phyloP scores from a whole-genome alignment of 92 coral and sea anemone species.

The Nematostella vectensis region DNA sequence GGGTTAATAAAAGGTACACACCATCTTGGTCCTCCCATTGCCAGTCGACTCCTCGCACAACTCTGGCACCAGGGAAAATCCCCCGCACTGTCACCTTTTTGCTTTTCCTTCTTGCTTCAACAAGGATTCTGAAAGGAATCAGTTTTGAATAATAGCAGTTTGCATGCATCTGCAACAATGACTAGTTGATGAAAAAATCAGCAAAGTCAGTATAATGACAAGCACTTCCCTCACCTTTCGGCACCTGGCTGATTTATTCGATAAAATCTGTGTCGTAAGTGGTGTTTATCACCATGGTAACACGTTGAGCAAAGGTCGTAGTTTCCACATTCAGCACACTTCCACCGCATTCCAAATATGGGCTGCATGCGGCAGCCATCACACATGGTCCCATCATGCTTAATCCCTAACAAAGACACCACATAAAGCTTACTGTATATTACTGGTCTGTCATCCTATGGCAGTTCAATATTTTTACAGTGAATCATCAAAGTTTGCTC shows the following conservation, averaged over 20 bases:
- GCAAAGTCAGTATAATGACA: not conserved
- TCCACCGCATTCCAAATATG: conserved; percentile 93
- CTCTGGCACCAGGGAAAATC: conserved; percentile 91
- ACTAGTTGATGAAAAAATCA: not conserved
- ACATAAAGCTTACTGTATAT: too few species aligned
- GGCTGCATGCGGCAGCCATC: conserved; percentile 98
- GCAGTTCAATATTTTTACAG: too few species aligned
- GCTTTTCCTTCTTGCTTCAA: conserved; percentile 89
- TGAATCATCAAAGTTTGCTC: too few species aligned
- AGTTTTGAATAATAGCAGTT: not conserved
- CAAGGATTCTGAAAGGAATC: conserved; percentile 41
- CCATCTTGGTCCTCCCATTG: conserved; percentile 99
- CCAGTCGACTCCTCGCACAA: conserved; percentile 98
- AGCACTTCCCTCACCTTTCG: conserved; percentile 51
- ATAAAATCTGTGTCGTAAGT: conserved; percentile 80
- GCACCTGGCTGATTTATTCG: conserved; percentile 60
- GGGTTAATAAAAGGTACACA: too few species aligned
- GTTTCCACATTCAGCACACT: conserved; percentile 92
- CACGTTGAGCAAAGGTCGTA: conserved; percentile 86
- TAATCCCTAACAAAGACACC: conserved; percentile 70
- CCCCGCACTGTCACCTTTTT: conserved; percentile 92
- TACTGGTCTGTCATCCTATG: too few species aligned
- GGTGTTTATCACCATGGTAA: conserved; percentile 97
- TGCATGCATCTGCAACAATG: not conserved
- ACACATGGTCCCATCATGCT: conserved; percentile 98